Evolutionary conservation across 1,140 invertebrate species (phyloP), one percentile per base, ranked within the genome.

Genomic region (Caenorhabditis latens): DNA sequence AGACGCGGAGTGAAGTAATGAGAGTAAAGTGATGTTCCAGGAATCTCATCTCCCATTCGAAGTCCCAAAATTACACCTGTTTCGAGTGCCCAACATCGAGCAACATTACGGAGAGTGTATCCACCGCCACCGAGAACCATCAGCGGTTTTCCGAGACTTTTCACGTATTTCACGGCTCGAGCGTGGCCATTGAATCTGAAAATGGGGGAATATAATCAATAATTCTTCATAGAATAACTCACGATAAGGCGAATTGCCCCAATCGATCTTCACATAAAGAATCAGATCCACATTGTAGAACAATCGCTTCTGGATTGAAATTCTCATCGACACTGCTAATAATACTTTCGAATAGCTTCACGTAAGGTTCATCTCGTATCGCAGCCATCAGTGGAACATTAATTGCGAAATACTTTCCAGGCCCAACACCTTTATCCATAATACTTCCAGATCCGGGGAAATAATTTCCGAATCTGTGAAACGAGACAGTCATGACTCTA

Each of bases 391-490:
- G 92, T 0, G 98, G 98, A 0, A 99, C 97, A 94, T 99, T 99
- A 0, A 99, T 96, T 0, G 97, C 97, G 92, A 98, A 99, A 93
- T 98, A 97, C 83, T 96, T 94, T 0, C 97, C 97, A 92, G 95
- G 95, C 92, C 98, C 96, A 3, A 96, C 95, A 4, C 97, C 97
- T 82, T 97, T 95, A 94, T 99, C 97, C 92, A 97, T 99, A 97
- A 99, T 99, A 93, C 99, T 97, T 1, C 98, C 95, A 14, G 97
- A 99, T 1, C 97, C 97, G 0, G 98, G 98, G 91, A 99, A 99
- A 93, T 98, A 99, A 91, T 98, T 97, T 9, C 98, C 98, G 93
- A 98, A 99, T 93, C 99, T 98, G 92, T 99, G 98, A 93, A 99
- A 99, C 24, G 97, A 98, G 2, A 99, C 97, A 0, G 98, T 99